phyloP scores from a whole-genome alignment of 2,888 invertebrate species.

The Gasteruption jaculator region DNA sequence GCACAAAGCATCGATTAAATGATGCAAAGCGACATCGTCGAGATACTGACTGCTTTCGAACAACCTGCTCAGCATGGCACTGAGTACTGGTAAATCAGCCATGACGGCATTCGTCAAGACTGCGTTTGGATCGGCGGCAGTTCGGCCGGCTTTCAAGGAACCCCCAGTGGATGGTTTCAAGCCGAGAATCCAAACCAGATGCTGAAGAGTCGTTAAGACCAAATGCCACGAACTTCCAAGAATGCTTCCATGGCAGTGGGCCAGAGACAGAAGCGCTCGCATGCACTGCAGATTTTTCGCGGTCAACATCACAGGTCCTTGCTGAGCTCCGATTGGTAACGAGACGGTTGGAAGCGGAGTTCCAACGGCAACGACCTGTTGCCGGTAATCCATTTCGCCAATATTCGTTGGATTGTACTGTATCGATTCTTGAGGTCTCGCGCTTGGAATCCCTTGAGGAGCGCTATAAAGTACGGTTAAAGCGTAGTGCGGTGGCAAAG shows the following conservation, averaged over 20 bases:
- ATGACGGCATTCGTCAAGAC: constrained; percentile 94
- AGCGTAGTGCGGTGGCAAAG: constrained; percentile 92
- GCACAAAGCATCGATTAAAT: constrained; percentile 93
- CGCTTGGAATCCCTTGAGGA: constrained; percentile 56
- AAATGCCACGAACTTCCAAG: constrained; percentile 94
- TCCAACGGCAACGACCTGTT: constrained; percentile 96
- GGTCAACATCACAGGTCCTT: constrained; percentile 93
- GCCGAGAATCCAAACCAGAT: constrained; percentile 92
- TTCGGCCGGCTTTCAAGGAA: constrained; percentile 80
- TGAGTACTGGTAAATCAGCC: constrained; percentile 88
- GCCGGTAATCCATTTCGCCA: constrained; percentile 74
- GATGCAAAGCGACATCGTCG: constrained; percentile 91
- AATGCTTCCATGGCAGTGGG: constrained; percentile 87
- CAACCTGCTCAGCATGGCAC: constrained; percentile 84
- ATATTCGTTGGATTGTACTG: constrained; percentile 47
- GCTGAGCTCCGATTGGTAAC: constrained; percentile 73
- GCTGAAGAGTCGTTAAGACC: constrained; percentile 90
- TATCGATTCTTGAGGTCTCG: constrained; percentile 38
- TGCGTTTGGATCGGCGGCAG: constrained; percentile 74
- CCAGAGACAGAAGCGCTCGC: constrained; percentile 82
- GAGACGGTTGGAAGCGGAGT: constrained; percentile 87
- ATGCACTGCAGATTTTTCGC: constrained; percentile 97
- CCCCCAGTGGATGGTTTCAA: constrained; percentile 93
- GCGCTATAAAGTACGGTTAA: constrained; percentile 75
- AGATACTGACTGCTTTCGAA: constrained; percentile 93